Base-by-base conservation (phyloP, 2,888 invertebrate species). In the Barypeithes pellucidus region DNA sequence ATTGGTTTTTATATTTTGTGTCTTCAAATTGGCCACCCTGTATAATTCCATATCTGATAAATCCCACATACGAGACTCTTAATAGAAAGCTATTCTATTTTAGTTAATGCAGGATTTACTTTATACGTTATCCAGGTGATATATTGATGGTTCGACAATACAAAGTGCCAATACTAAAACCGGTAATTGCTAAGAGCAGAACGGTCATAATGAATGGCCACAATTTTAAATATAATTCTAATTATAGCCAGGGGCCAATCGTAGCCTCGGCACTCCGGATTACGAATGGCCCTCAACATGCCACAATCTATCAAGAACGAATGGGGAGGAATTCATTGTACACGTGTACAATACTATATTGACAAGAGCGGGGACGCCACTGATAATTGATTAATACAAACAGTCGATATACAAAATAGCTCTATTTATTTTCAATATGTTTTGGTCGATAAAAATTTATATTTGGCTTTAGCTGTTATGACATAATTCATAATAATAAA, bases 271-370 rank as follows among this genome's bases (percentile, higher is more conserved):
- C 39, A 63, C 57, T 54, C 71, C 47, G 43, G 60, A 70, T 74
- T 68, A 74, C 68, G 63, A 67, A 72, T 72, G 62, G 72, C 36
- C 63, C 41, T 62, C 70, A 75, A 70, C 75, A 72, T 62, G 74
- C 72, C 77, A 76, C 77, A 78, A 80, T 81, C 79, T 77, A 80
- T 81, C 81, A 79, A 77, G 79, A 77, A 75, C 54, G 54, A 57
- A 57, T 57, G 14, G 54, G 54, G 54, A 75, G 73, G 69, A 76
- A 78, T 68, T 65, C 65, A 77, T 75, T 76, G 75, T 79, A 80
- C 80, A 80, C 78, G 78, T 81, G 81, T 81, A 79, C 75, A 76
- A 76, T 77, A 73, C 67, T 57, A 76, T 73, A 78, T 79, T 79
- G 76, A 80, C 80, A 79, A 80, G 80, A 77, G 75, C 75, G 77